Conservation (phyloP, 1,140 invertebrate species). For the Agraylea sexmaculata region DNA sequence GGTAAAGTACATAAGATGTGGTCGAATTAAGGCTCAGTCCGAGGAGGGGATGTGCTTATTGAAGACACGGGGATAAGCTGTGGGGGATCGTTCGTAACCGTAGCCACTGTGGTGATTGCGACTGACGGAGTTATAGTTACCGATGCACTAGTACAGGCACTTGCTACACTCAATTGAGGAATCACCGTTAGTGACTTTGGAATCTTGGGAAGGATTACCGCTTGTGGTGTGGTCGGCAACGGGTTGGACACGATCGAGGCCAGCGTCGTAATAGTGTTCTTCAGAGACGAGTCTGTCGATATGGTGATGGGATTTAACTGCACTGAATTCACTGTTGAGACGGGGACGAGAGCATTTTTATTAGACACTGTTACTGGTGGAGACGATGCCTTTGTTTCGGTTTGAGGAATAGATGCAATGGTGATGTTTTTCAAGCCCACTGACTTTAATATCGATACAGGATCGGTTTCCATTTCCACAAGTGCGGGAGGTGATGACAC, state of each 20-base stretch:
- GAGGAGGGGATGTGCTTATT: constrained; percentile 17
- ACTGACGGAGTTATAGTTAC: constrained; percentile 5
- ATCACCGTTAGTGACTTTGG: constrained; percentile 65
- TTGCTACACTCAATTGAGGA: constrained; percentile 49
- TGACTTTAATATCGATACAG: constrained; percentile 34
- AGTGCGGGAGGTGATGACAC: background rate
- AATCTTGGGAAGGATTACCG: constrained; percentile 51
- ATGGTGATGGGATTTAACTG: constrained; percentile 26
- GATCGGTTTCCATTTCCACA: constrained; percentile 25
- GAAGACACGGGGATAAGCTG: constrained; percentile 8
- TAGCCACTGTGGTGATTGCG: constrained; percentile 18
- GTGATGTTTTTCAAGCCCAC: constrained; percentile 39
- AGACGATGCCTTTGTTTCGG: constrained; percentile 16
- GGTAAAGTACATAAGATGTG: constrained; percentile 18
- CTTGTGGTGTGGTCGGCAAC: constrained; percentile 21
- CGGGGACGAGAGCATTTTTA: background rate
- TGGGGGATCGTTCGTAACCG: constrained; percentile 11
- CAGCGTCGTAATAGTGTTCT: constrained; percentile 7
- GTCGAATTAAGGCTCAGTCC: constrained; percentile 33
- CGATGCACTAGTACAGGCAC: background rate
- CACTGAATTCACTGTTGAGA: constrained; percentile 16
- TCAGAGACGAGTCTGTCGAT: constrained; percentile 23
- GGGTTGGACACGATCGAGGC: constrained; percentile 17
- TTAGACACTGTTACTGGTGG: constrained; percentile 23
- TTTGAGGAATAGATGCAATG: constrained; percentile 30